Percentiles rank a stretch among this genome's conserved stretches.
phyloP scores from a whole-genome alignment of 2,113 vertebrate genomes.

The Catagonus wagneri region DNA sequence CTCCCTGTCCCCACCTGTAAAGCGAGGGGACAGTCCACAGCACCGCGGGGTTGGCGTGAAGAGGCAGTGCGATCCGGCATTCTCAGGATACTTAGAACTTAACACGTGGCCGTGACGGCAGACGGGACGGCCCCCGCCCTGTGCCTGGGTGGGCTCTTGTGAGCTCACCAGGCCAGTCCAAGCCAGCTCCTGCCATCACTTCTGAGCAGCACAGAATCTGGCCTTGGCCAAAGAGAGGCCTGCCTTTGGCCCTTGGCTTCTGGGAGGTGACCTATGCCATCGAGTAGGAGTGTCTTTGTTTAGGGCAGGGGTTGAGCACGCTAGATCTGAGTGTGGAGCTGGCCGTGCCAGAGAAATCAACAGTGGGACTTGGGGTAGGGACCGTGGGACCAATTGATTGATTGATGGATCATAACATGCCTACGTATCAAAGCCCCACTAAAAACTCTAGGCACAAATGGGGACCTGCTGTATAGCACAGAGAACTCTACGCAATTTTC shows the following conservation, averaged over 20 bases:
- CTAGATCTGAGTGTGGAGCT: background rate
- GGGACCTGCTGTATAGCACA: no score
- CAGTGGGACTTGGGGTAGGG: rapidly evolving
- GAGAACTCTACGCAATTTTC: no score
- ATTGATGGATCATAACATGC: background rate
- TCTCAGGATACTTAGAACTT: background rate
- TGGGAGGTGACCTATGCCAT: background rate
- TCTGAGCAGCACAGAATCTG: background rate
- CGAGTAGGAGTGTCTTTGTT: background rate
- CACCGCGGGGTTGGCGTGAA: rapidly evolving
- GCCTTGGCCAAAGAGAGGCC: background rate
- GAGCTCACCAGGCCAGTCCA: background rate
- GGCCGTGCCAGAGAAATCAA: background rate
- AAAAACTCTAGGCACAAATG: background rate
- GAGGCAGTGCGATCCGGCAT: background rate
- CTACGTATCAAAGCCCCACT: background rate
- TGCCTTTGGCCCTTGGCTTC: background rate
- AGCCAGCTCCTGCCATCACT: background rate
- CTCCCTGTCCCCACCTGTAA: background rate
- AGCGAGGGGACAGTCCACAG: background rate
- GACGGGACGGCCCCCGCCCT: background rate
- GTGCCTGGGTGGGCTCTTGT: rapidly evolving
- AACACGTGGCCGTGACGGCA: rapidly evolving
- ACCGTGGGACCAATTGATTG: no score
- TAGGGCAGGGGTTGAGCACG: background rate